Conservation (phyloP, 2,888 invertebrate genomes). For the Thelaira solivaga region DNA sequence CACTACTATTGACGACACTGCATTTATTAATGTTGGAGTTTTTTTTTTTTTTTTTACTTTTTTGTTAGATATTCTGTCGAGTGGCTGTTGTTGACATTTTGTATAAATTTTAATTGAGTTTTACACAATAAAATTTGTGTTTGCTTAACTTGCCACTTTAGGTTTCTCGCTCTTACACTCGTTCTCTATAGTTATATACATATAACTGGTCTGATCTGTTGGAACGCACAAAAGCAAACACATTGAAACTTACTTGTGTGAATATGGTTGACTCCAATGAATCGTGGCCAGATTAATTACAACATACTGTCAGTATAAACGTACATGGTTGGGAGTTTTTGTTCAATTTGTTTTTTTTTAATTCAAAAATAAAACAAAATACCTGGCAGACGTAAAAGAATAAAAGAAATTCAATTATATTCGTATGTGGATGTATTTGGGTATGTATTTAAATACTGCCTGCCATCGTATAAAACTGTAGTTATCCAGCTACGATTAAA, state of each 20-base stretch:
- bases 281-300: slow-evolving; percentile 62
- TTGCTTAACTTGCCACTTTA: slow-evolving; percentile 76
- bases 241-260: background rate
- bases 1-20: no score
- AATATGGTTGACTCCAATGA: slow-evolving; percentile 46
- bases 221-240: background rate
- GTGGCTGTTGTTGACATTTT: slow-evolving; percentile 75
- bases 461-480: no score
- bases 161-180: slow-evolving; percentile 50
- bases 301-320: slow-evolving; percentile 45
- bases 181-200: no score
- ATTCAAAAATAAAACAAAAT: slow-evolving; percentile 17
- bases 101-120: slow-evolving; percentile 76
- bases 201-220: slow-evolving; percentile 1
- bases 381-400: slow-evolving; percentile 3
- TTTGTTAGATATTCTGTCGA: slow-evolving; percentile 62
- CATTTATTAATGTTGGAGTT: slow-evolving; percentile 14
- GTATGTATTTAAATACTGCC: no score
- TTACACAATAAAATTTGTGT: slow-evolving; percentile 74
- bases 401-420: slow-evolving; percentile 27
- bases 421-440: no score
- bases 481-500: no score
- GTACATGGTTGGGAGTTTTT: background rate
- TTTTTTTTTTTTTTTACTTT: slow-evolving; percentile 1
- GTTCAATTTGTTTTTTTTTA: slow-evolving; percentile 6